Base-by-base conservation (phyloP, 2,888 invertebrate genomes). In the Eupithecia subfuscata region DNA sequence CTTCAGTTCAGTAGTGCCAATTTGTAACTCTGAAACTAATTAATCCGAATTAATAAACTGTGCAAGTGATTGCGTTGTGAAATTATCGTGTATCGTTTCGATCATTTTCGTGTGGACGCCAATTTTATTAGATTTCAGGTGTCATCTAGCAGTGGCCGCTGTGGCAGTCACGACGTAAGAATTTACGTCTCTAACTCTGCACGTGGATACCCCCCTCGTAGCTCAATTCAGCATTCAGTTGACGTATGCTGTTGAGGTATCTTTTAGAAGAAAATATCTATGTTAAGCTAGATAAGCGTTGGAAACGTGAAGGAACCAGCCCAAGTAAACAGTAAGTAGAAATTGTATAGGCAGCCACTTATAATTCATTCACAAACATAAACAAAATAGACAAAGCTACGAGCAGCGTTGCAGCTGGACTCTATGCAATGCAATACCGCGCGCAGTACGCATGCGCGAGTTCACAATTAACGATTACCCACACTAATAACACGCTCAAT, bases 401-500 rank as follows among this genome's bases (percentile, higher is more conserved):
- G 18, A 52, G 12, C 22, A 3, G 3, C n/a, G 4, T 56, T 56
- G 16, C 64, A 64, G 64, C 64, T 64, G 34, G 16, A 18, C 16
- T 18, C 2, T 18, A 65, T 60, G 74, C 74, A 74, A 67, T 74
- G 72, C n/a, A n/a, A n/a, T n/a, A n/a, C n/a, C n/a, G n/a, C n/a
- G 43, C 40, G 69, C 64, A 52, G 63, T 79, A 72, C 75, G 76
- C 75, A 79, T 75, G 79, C 78, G 81, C 71, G 77, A 79, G 76
- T 78, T 71, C 37, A 70, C 78, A 81, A 83, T 60, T 25, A 60
- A 60, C 25, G 60, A 60, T 60, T 60, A 60, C 60, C 25, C 60
- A 60, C 60, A 78, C 81, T 81, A 88, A 89, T 87, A 82, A 83
- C 85, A 87, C 84, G 87, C 84, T 86, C 85, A 85, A 88, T 87